A percentile compares a stretch with the other conserved stretches of the same genome.
These are phyloP conservation scores for Bettongia penicillata DNA, from an alignment of 2,113 vertebrate genomes.

Conservation along the genomic window DNA sequence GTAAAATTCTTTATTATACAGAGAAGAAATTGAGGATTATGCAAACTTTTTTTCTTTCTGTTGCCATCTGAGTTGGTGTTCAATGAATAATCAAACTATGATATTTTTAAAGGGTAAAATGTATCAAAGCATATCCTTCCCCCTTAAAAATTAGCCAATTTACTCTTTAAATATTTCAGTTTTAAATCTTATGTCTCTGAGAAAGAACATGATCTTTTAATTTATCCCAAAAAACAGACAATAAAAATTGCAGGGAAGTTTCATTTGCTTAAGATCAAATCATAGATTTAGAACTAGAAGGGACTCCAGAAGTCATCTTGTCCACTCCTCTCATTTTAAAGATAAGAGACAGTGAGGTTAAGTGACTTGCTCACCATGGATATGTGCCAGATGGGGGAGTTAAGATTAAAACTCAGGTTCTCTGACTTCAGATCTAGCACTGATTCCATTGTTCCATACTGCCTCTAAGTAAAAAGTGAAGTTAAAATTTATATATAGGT, in stretches of 20 bases:
- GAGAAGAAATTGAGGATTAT: not conserved
- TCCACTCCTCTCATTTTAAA: not conserved
- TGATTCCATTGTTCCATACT: not conserved
- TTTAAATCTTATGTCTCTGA: not conserved
- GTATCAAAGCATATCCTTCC: too few relatives aligned
- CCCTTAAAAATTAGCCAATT: too few relatives aligned
- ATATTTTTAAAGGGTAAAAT: slow-evolving; percentile 40
- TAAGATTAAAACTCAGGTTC: not conserved
- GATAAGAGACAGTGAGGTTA: not conserved
- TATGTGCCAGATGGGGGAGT: not conserved
- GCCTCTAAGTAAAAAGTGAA: not conserved
- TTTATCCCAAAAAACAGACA: not conserved
- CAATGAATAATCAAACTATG: not conserved
- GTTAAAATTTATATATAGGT: not conserved
- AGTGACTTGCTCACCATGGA: too few relatives aligned
- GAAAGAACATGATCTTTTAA: not conserved
- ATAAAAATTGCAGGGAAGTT: slow-evolving; percentile 4
- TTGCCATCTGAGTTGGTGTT: not conserved
- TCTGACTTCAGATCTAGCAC: not conserved
- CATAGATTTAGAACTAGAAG: not conserved
- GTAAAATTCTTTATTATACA: too few relatives aligned
- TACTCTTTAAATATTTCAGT: too few relatives aligned
- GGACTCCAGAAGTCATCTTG: not conserved
- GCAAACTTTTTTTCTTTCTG: not conserved
- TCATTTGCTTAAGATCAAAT: not conserved